Evolutionary conservation across 2,888 invertebrate species (phyloP).

Genomic region (Palloptera scutellata): DNA sequence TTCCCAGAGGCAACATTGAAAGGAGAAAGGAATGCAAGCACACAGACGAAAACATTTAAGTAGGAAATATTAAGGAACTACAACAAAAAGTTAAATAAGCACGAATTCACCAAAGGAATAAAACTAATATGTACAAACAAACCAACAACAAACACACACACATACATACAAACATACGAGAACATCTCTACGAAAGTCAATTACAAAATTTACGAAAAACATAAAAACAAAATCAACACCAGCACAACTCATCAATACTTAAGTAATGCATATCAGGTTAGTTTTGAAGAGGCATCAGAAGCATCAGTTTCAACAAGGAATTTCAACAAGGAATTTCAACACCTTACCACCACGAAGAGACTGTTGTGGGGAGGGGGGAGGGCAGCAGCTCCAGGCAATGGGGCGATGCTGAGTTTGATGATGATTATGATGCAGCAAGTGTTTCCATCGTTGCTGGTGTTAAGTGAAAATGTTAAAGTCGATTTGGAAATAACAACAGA

Average conservation of each 20-base stretch:
- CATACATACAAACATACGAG: neutral
- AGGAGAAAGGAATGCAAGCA: neutral
- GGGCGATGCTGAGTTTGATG: no score
- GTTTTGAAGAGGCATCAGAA: neutral
- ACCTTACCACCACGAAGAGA: neutral
- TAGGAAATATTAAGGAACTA: neutral
- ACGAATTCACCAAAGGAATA: neutral
- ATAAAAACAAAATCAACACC: neutral
- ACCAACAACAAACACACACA: neutral
- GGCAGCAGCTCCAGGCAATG: neutral
- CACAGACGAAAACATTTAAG: neutral
- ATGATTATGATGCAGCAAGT: neutral
- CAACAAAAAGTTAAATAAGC: slow-evolving; percentile 4
- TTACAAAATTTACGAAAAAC: neutral
- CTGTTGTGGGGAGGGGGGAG: neutral
- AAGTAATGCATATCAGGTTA: neutral
- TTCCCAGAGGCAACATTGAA: neutral
- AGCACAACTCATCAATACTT: neutral
- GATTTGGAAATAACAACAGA: neutral
- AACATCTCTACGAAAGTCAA: no score
- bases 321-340: slow-evolving; percentile 7
- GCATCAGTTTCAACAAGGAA: slow-evolving; percentile 1
- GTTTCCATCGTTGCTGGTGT: neutral
- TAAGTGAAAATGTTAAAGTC: neutral
- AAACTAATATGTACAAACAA: neutral